These are phyloP conservation scores for Chaetorhynchus papuensis DNA, from an alignment of 2,113 vertebrate species.

Conservation along the genomic window DNA sequence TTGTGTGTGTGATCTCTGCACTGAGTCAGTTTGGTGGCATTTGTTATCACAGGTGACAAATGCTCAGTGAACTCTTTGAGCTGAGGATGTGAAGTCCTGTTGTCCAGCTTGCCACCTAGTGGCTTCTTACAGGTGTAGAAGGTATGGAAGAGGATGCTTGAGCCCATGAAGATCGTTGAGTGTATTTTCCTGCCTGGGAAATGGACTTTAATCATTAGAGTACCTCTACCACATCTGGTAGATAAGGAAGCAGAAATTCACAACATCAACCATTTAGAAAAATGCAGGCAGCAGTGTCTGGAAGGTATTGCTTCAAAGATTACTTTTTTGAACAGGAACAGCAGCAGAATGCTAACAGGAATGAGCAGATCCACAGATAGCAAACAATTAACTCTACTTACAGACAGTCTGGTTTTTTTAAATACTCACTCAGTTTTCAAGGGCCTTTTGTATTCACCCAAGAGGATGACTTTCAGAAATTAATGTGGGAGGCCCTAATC, in stretches of 20 bases:
- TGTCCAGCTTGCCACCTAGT: slow-evolving; percentile 40
- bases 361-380: neutral
- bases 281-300: neutral
- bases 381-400: neutral
- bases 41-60: neutral
- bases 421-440: neutral
- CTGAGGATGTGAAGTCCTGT: rapidly evolving
- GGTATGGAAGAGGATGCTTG: neutral
- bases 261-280: neutral
- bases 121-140: neutral
- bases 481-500: neutral
- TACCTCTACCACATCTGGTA: neutral
- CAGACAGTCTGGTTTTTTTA: neutral
- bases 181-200: neutral
- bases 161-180: neutral
- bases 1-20: neutral
- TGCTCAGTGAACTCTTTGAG: neutral
- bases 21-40: neutral
- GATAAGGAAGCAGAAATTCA: neutral
- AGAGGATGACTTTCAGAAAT: neutral
- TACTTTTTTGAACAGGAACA: neutral
- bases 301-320: neutral
- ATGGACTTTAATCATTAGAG: neutral
- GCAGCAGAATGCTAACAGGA: neutral
- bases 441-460: neutral